Evolutionary conservation across 2,797 vertebrate genomes (phyloP).

Genomic region (Sandelia bainsii): DNA sequence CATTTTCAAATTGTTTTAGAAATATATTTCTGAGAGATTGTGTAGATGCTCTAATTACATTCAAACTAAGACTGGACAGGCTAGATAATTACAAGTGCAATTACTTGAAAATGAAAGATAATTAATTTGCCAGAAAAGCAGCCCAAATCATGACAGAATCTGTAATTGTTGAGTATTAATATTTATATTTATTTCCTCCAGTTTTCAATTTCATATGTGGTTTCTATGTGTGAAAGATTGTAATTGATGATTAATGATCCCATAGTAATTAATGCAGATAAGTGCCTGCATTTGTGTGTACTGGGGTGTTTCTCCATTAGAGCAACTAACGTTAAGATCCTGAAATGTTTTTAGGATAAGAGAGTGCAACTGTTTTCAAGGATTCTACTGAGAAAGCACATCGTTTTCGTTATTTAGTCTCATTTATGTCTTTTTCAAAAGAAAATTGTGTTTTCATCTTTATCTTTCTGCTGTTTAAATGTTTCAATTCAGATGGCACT

Average conservation of each 20-base stretch:
- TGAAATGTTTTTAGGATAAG: too few species aligned
- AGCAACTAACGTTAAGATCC: constrained; percentile 15
- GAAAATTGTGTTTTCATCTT: too few species aligned
- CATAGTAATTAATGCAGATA: constrained; percentile 23
- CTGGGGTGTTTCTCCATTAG: constrained; percentile 33
- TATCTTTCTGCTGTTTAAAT: too few species aligned
- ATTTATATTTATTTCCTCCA: constrained; percentile 21
- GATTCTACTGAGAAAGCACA: too few species aligned
- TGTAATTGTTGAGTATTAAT: constrained; percentile 4
- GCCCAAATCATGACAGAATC: background rate
- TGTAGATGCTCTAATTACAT: background rate
- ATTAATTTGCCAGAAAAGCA: constrained; percentile 3
- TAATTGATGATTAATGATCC: constrained; percentile 62
- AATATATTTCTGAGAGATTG: constrained; percentile 1
- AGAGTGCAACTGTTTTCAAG: constrained; percentile 8
- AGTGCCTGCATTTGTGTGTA: constrained; percentile 22
- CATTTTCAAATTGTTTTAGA: background rate
- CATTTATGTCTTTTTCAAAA: too few species aligned
- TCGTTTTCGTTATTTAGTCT: too few species aligned
- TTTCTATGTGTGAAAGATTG: constrained; percentile 25
- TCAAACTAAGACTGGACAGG: background rate
- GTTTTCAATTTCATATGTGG: constrained; percentile 14
- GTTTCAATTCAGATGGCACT: too few species aligned
- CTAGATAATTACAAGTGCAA: constrained; percentile 5
- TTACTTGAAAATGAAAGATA: constrained; percentile 14